Evolutionary conservation across 1,140 invertebrate genomes (phyloP).

Genomic region (Drosophila funebris): DNA sequence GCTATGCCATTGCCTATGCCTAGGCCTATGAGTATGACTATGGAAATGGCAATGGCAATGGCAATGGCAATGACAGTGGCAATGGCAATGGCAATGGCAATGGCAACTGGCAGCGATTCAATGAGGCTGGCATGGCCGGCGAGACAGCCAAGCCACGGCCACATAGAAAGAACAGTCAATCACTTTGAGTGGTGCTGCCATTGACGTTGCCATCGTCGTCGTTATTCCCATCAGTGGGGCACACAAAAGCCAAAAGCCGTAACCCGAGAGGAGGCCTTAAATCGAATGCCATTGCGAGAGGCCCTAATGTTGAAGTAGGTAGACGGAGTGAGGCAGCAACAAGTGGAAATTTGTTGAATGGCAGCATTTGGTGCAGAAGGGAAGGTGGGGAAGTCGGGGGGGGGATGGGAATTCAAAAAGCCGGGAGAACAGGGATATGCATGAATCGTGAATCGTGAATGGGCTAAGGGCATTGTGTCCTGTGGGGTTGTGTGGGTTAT

Average conservation of each 20-base stretch:
- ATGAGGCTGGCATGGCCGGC: slow-evolving; percentile 28
- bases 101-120: slow-evolving; percentile 40
- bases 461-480: not conserved
- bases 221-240: slow-evolving; percentile 20
- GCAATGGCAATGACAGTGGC: not conserved
- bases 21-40: too few species aligned
- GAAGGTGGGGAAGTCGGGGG: not conserved
- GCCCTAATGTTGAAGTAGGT: not conserved
- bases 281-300: too few species aligned
- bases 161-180: slow-evolving; percentile 57
- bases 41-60: not conserved
- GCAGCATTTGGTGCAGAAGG: too few species aligned
- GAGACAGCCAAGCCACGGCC: slow-evolving; percentile 14
- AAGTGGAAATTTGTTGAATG: slow-evolving; percentile 38
- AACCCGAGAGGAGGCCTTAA: not conserved
- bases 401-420: not conserved
- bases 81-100: not conserved
- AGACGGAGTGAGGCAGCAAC: slow-evolving; percentile 16
- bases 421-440: slow-evolving; percentile 2
- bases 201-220: not conserved
- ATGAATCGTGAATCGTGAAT: slow-evolving; percentile 27
- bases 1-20: too few species aligned
- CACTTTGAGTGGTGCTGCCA: slow-evolving; percentile 64
- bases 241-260: slow-evolving; percentile 27
- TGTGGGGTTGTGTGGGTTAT: not conserved